Evolutionary conservation across 2,113 vertebrate species (phyloP).

Genomic region (Trogon melanurus): DNA sequence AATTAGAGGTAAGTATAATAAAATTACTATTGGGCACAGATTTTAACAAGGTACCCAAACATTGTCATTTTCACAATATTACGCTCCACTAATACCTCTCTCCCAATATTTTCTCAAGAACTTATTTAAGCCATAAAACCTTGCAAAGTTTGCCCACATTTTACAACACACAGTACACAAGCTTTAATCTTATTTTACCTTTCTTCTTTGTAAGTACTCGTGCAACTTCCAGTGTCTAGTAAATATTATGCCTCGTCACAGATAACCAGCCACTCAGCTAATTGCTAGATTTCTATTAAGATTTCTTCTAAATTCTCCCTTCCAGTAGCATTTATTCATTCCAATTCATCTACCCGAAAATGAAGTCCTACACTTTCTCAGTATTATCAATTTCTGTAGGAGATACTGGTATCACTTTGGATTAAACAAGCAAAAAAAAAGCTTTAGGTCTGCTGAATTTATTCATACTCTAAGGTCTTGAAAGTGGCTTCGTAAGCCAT

Average conservation of each 20-base stretch:
- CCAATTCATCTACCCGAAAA: slow-evolving; percentile 10
- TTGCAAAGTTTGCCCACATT: not conserved
- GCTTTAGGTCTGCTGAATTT: slow-evolving; percentile 4
- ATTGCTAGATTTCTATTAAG: slow-evolving; percentile 69
- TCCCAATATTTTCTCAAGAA: not conserved
- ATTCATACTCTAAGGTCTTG: not conserved
- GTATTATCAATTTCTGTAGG: slow-evolving; percentile 30
- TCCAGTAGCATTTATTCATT: slow-evolving; percentile 27
- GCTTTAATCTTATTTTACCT: slow-evolving; percentile 3
- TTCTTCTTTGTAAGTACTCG: not conserved
- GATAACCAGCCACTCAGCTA: slow-evolving; percentile 53
- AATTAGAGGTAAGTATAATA: not conserved
- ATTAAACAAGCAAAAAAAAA: not conserved
- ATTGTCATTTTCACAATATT: not conserved
- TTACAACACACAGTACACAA: not conserved
- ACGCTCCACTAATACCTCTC: not conserved
- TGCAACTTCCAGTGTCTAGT: slow-evolving; percentile 20
- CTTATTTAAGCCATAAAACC: not conserved
- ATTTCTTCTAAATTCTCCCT: slow-evolving; percentile 37
- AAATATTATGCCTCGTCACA: slow-evolving; percentile 42
- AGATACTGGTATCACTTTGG: slow-evolving; percentile 40
- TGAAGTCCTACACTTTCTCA: slow-evolving; percentile 6
- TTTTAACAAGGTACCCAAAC: not conserved
- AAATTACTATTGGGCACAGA: not conserved
- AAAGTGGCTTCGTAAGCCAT: slow-evolving; percentile 11